These are phyloP conservation scores for Pachyrhynchus sulphureomaculatus DNA, from an alignment of 1,140 invertebrate genomes.

Conservation along the genomic window DNA sequence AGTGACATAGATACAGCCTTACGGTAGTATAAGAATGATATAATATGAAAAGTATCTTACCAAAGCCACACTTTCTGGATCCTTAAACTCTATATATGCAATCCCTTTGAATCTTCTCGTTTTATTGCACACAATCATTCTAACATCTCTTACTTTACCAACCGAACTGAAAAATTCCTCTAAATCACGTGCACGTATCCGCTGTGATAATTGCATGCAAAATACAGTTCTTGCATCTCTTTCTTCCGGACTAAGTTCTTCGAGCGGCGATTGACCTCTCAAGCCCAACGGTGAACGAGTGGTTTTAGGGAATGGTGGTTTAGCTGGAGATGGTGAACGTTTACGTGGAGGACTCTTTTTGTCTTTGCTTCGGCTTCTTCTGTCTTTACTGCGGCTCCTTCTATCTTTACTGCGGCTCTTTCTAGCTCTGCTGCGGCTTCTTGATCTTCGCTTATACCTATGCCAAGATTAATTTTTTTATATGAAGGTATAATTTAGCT, in stretches of 20 bases:
- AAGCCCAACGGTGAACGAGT: conserved; percentile 40
- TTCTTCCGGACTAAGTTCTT: conserved; percentile 94
- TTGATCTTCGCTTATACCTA: not conserved
- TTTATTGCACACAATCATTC: conserved; percentile 98
- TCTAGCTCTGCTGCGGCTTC: conserved; percentile 5
- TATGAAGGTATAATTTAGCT: not conserved
- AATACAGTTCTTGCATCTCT: conserved; percentile 97
- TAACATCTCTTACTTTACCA: conserved; percentile 97
- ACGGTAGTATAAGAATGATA: too few species aligned
- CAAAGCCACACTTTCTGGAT: conserved; percentile 95
- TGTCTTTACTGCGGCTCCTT: conserved; percentile 11
- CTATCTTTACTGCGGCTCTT: not conserved
- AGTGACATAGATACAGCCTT: too few species aligned
- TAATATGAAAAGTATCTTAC: too few species aligned
- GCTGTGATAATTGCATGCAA: conserved; percentile 94
- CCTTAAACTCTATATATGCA: conserved; percentile 98
- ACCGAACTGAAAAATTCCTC: conserved; percentile 99
- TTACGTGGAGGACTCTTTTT: conserved; percentile 47
- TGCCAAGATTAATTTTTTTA: not conserved
- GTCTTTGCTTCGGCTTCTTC: conserved; percentile 47
- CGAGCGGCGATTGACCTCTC: conserved; percentile 50
- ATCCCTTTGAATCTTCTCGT: conserved; percentile 98
- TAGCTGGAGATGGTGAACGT: conserved; percentile 40
- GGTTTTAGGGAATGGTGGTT: conserved; percentile 37
- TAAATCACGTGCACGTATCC: conserved; percentile 91